These are phyloP conservation scores for Habrosyne pyritoides DNA, from an alignment of 2,888 invertebrate genomes.

Conservation along the genomic window DNA sequence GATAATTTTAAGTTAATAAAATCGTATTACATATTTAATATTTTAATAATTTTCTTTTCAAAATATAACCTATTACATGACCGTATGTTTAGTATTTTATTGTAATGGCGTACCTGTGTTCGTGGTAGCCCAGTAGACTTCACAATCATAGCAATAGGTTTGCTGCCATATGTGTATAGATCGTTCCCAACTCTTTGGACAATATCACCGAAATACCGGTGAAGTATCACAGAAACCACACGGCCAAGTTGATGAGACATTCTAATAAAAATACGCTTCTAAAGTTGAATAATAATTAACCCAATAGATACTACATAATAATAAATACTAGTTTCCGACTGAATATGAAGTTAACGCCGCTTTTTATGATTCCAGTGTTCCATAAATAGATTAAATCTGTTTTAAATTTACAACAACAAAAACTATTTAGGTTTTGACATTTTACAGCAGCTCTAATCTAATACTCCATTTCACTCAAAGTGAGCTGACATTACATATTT, in stretches of 20 bases:
- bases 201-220: conserved; percentile 91
- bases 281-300: not conserved
- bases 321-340: too few species aligned
- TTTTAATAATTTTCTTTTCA: conserved; percentile 18
- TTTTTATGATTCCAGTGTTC: too few species aligned
- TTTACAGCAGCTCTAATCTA: too few species aligned
- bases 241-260: conserved; percentile 90
- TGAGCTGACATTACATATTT: too few species aligned
- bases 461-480: too few species aligned
- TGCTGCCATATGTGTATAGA: conserved; percentile 87
- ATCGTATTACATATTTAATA: too few species aligned
- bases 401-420: too few species aligned
- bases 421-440: too few species aligned
- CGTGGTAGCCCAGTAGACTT: conserved; percentile 82
- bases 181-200: conserved; percentile 89
- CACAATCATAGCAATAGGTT: conserved; percentile 86
- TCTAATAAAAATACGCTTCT: conserved; percentile 14
- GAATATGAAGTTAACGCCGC: too few species aligned
- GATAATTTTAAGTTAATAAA: too few species aligned
- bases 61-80: conserved; percentile 14
- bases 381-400: too few species aligned
- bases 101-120: conserved; percentile 57
- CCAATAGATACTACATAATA: not conserved
- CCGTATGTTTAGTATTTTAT: not conserved
- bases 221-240: conserved; percentile 88